Base-by-base conservation (phyloP, 2,888 invertebrate species). In the Prosopocoilus inquinatus region DNA sequence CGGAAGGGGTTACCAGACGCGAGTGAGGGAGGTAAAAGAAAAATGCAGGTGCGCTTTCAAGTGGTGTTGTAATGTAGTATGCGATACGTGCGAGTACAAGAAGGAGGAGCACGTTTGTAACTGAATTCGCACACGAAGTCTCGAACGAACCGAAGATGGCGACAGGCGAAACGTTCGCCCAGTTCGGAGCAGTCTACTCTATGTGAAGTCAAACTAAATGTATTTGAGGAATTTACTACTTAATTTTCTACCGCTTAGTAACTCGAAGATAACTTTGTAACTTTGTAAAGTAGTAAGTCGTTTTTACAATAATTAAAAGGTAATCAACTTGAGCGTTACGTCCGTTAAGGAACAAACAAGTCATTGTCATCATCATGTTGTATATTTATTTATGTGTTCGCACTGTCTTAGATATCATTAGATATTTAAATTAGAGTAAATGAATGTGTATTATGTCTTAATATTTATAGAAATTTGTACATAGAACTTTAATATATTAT, bases 21-120 rank as follows among this genome's bases (percentile, higher is more conserved):
- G 90, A 53, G 87, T 92, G 2, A 81, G 87, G 35, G 89, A 91
- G 67, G 89, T 91, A 57, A 88, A 88, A 68, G 91, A 93, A 72
- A 92, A 94, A 75, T 94, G 94, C 78, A 86, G 89, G 70, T 94
- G 94, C 75, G 86, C 88, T 64, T 94, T 94, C 74, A 90, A 91
- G 57, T 94, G 94, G 94, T 94, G 94, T 78, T 94, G 94, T 78
- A 83, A 87, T 63, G 94, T 94, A 2, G 86, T 88, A 67, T 94
- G 94, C 78, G 89, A 92, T 71, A 82, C 86, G 60, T 94, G 94
- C 76, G 83, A 86, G 63, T 87, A 85, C 68, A 87, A 86, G 70
- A 84, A 86, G 62, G 92, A 93, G 69, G 90, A 91, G 70, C 90
- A 93, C 72, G 88, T 90, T 70, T 94, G 94, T 80, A 94, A 94